Base-by-base conservation (phyloP, 2,113 vertebrate genomes). In the Sapayoa aenigma region DNA sequence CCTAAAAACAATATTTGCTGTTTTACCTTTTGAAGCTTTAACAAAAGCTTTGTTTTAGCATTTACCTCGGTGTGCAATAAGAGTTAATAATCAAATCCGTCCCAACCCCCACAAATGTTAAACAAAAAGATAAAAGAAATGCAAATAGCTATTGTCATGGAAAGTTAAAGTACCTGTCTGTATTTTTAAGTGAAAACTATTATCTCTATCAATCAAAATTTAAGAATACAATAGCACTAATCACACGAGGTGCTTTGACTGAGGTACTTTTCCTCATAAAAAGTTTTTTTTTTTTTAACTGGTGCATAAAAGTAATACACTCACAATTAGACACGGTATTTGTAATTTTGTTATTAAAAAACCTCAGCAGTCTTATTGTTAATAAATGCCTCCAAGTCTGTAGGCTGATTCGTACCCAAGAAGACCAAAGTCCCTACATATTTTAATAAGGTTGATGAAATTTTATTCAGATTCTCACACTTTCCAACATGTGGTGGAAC, bases 181-280 rank as follows among this genome's bases (percentile, higher is more conserved):
- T 98, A 98, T 98, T 98, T 98, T 98, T 98, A 98, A 98, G 98
- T 98, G 98, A 98, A 98, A 98, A 98, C 98, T 98, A 98, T 98
- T 98, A 98, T 98, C 98, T 98, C 98, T 98, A 98, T 98, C 98
- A 98, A 98, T 98, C 98, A 98, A 98, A 98, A 98, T 98, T 98
- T 98, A 98, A 98, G 98, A 98, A 98, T 98, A 98, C 98, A 98
- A 98, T 98, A 98, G 98, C 95, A 74, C 98, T 98, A 98, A 98
- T 98, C 98, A 98, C 98, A 98, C 97, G 98, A 98, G 98, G 97
- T 97, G 97, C 98, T 97, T 98, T 97, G 98, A 98, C 87, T 93
- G 97, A 98, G 97, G 97, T 97, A 98, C 98, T 98, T 98, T 98
- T 97, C 97, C 98, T 97, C 86, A 97, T 96, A 96, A 97, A 98